A percentile compares a stretch with the other conserved stretches of the same genome.
phyloP scores from a whole-genome alignment of 2,113 vertebrate species.

The Plecotus auritus region DNA sequence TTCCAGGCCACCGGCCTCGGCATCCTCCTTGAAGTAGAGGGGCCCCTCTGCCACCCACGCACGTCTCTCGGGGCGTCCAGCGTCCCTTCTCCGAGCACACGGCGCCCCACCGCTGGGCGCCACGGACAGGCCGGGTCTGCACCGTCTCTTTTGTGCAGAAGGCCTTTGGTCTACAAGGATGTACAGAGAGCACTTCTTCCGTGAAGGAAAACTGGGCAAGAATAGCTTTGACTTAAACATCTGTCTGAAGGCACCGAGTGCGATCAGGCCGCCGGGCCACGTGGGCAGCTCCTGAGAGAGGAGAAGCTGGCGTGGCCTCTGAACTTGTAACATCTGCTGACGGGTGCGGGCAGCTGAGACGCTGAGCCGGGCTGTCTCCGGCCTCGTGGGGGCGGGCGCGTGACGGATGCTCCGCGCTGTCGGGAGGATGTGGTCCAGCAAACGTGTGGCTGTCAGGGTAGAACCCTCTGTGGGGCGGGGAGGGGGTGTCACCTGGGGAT shows the following conservation, averaged over 20 bases:
- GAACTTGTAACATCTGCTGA: background rate
- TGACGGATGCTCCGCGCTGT: rapidly evolving
- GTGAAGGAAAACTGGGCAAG: background rate
- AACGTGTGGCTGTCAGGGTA: rapidly evolving
- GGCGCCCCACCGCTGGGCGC: too few species aligned
- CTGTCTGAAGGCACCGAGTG: background rate
- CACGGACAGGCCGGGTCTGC: too few species aligned
- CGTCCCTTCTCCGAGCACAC: background rate
- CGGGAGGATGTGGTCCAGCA: background rate
- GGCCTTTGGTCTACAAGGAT: background rate
- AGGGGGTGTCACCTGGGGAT: background rate
- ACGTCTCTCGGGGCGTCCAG: rapidly evolving
- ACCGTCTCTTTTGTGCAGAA: rapidly evolving
- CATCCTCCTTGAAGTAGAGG: too few species aligned
- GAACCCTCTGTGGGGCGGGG: background rate
- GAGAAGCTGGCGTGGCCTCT: background rate
- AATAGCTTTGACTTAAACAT: background rate
- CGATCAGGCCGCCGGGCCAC: rapidly evolving
- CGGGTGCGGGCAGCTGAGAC: background rate
- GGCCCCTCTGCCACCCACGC: background rate
- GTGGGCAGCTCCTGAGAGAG: rapidly evolving
- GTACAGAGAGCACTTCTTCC: background rate
- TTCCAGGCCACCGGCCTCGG: background rate
- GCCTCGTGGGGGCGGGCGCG: rapidly evolving
- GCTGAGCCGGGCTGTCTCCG: too few species aligned